These are phyloP conservation scores for Cossypha polioptera DNA, from an alignment of 2,797 vertebrate genomes.

Conservation along the genomic window DNA sequence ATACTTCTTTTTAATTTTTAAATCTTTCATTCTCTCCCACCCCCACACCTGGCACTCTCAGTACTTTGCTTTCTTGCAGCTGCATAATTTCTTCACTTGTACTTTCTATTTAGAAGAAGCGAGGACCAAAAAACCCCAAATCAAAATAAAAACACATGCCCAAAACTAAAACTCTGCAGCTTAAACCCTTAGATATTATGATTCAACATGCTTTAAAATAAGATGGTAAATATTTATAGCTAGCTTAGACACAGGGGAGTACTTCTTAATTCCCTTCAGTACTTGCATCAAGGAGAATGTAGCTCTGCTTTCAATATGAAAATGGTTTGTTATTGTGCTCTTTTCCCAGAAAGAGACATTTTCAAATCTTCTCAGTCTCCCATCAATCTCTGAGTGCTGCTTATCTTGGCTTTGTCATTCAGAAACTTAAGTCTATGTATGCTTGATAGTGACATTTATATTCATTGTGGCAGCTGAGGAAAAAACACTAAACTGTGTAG, in stretches of 20 bases:
- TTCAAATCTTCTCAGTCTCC: not conserved
- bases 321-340: not conserved
- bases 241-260: not conserved
- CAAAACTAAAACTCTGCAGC: not conserved
- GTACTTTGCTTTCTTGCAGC: not conserved
- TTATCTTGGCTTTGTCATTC: not conserved
- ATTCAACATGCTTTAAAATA: not conserved
- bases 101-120: not conserved
- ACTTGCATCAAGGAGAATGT: not conserved
- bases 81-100: not conserved
- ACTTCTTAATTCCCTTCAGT: not conserved
- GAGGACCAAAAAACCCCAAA: accelerated
- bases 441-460: not conserved
- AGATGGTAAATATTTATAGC: not conserved
- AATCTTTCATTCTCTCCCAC: not conserved
- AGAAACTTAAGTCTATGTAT: not conserved
- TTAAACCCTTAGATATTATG: not conserved
- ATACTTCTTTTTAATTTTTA: not conserved
- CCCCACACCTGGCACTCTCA: not conserved
- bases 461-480: not conserved
- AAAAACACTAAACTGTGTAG: not conserved
- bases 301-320: not conserved
- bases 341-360: not conserved
- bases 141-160: not conserved
- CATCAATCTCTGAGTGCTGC: not conserved